phyloP scores from a whole-genome alignment of 2,888 invertebrate species.

The Brassicogethes aeneus region DNA sequence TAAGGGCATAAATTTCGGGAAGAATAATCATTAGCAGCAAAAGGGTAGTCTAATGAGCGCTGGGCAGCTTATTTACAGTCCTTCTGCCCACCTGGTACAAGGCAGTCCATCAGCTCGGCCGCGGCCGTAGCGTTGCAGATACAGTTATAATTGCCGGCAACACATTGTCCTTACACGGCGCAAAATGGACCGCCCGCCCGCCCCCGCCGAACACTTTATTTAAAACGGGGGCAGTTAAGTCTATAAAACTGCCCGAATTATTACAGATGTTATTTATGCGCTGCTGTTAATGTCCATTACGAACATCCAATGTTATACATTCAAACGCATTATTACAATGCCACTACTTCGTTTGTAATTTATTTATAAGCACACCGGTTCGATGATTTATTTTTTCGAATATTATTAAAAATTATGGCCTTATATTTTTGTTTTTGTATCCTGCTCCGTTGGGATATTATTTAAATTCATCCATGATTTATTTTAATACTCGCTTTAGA shows the following conservation, averaged over 20 bases:
- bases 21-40: too few relatives aligned
- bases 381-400: not conserved
- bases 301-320: constrained; percentile 10
- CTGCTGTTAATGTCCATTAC: constrained; percentile 17
- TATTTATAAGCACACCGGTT: constrained; percentile 14
- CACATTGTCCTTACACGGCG: constrained; percentile 23
- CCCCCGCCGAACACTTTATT: constrained; percentile 19
- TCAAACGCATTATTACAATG: constrained; percentile 9
- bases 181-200: constrained; percentile 19
- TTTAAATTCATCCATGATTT: too few relatives aligned
- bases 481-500: too few relatives aligned
- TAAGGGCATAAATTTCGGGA: too few relatives aligned
- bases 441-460: too few relatives aligned
- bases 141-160: constrained; percentile 36
- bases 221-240: constrained; percentile 33
- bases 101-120: constrained; percentile 12
- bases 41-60: constrained; percentile 1
- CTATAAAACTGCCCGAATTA: constrained; percentile 30
- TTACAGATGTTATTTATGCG: constrained; percentile 16
- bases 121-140: constrained; percentile 23
- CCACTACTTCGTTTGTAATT: constrained; percentile 11
- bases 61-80: constrained; percentile 6
- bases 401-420: constrained; percentile 1
- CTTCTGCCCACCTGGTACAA: constrained; percentile 15
- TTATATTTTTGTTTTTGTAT: not conserved